These are phyloP conservation scores for Sarcoramphus papa DNA, from an alignment of 2,797 vertebrate genomes.

Conservation along the genomic window DNA sequence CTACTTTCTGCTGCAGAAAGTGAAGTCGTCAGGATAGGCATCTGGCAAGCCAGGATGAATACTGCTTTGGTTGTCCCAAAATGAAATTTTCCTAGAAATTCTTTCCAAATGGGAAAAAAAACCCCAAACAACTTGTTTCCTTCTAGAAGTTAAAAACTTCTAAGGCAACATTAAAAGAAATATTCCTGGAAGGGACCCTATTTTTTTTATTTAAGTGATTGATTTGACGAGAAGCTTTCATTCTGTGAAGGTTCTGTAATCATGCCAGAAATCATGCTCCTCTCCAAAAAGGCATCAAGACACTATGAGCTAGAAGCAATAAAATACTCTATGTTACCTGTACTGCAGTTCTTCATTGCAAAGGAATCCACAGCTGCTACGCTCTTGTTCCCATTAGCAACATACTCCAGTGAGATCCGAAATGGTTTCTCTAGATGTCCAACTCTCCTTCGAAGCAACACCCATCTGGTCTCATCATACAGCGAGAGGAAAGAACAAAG, in stretches of 20 bases:
- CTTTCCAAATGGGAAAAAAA: neutral
- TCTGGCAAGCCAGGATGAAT: neutral
- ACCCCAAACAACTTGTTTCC: neutral
- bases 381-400: constrained; percentile 66
- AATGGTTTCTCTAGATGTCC: constrained; percentile 75
- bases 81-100: neutral
- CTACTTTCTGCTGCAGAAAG: neutral
- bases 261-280: neutral
- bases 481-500: constrained; percentile 44
- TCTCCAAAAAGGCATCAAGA: neutral
- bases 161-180: neutral
- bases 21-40: neutral
- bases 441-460: constrained; percentile 71
- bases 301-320: neutral
- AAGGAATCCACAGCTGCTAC: constrained; percentile 75
- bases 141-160: neutral
- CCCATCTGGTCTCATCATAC: constrained; percentile 69
- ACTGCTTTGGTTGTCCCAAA: neutral
- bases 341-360: constrained; percentile 77
- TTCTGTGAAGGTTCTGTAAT: neutral
- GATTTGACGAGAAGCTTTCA: neutral
- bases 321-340: constrained; percentile 61
- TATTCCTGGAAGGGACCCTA: neutral
- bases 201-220: neutral
- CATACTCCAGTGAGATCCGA: constrained; percentile 75